Evolutionary conservation across 2,113 vertebrate genomes (phyloP), one percentile per base, ranked within the genome.

Genomic region (Marmota flaviventris): DNA sequence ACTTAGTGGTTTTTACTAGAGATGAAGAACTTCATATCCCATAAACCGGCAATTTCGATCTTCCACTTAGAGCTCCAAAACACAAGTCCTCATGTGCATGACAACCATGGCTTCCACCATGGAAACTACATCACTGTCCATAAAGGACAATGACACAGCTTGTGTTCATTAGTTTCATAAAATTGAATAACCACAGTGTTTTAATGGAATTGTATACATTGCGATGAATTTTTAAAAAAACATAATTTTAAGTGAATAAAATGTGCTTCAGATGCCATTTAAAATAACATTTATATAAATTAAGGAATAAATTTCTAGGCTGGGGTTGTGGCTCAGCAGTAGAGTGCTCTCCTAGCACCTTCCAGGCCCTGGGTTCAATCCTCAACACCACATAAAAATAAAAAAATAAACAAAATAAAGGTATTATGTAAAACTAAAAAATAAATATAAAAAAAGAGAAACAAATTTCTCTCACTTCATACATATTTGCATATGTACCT

Each of bases 251-350:
- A 84, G 7, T 75, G 32, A 69, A 65, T 67, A 86, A 93, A 89
- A 37, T 39, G 20, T 63, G 11, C 42, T 75, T 88, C 56, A 85
- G 8, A 70, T 90, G 65, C 70, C 42, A 70, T 0, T 17, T 48
- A 88, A 75, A 94, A 85, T 63, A 81, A n/a, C 81, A 94, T 65
- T 70, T 53, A 37, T 45, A 82, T 75, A 92, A 93, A 53, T 70
- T 45, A 45, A 45, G 45, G 8, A 45, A 45, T 8, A 45, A 45
- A 45, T 45, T 45, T 45, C 45, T 45, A 1, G 45, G 45, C 45
- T 45, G 45, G 45, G 8, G 45, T 45, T 45, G 45, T 45, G 45
- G 8, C 45, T 45, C 45, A 45, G 45, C 45, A 9, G 45, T 45
- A 45, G 45, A 45, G 45, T 9, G 8, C 45, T 45, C 45, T 45